phyloP scores from a whole-genome alignment of 2,113 vertebrate genomes.

The Urocitellus parryii region DNA sequence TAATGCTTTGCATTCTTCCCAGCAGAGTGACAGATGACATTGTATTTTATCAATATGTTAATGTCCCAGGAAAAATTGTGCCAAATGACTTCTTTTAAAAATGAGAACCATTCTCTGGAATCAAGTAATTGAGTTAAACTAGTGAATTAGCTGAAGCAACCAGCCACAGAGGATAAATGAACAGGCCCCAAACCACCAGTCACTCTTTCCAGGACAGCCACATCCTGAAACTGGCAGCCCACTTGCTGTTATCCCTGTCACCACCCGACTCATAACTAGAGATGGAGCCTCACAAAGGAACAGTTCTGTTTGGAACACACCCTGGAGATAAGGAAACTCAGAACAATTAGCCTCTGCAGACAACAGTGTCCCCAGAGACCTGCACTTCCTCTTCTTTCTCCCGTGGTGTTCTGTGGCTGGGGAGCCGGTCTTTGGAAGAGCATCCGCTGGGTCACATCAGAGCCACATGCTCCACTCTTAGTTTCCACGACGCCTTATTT shows the following conservation, averaged over 20 bases:
- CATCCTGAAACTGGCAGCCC: background rate
- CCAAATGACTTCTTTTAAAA: background rate
- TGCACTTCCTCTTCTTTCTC: background rate
- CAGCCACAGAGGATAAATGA: background rate
- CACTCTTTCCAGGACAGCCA: background rate
- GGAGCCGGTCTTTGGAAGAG: too few species aligned
- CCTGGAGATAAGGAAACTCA: background rate
- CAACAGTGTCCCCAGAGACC: background rate
- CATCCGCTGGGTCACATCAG: background rate
- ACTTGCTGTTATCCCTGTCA: background rate
- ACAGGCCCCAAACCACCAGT: background rate
- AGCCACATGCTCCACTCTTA: background rate
- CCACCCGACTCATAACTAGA: background rate
- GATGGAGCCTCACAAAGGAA: background rate
- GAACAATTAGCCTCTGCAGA: background rate
- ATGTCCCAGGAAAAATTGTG: background rate
- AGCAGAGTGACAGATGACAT: background rate
- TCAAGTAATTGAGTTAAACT: background rate
- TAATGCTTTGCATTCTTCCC: background rate
- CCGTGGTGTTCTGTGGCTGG: background rate
- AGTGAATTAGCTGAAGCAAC: background rate
- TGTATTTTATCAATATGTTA: background rate
- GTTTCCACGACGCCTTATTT: background rate
- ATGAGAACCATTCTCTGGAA: background rate
- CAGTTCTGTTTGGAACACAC: background rate